Percentiles rank a stretch among this genome's conserved stretches.
phyloP scores from a whole-genome alignment of 1,140 invertebrate species.

The Fopius arisanus region DNA sequence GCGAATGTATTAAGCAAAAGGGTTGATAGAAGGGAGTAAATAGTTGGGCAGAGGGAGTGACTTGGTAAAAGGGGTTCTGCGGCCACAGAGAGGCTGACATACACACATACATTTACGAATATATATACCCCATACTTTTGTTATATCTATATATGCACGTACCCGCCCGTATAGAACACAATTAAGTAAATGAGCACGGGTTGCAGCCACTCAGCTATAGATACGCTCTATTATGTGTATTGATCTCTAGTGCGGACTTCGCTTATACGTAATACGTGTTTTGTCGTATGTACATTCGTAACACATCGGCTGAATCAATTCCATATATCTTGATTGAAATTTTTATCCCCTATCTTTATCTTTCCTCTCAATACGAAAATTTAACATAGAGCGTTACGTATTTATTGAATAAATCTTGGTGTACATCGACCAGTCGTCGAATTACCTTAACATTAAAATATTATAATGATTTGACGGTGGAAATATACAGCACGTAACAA shows the following conservation, averaged over 20 bases:
- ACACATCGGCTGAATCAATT: slow-evolving; percentile 13
- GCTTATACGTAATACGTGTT: slow-evolving; percentile 62
- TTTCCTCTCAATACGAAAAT: not conserved
- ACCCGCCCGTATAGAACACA: slow-evolving; percentile 60
- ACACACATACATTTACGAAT: slow-evolving; percentile 21
- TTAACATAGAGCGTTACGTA: not conserved
- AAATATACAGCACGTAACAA: slow-evolving; percentile 16
- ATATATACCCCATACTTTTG: slow-evolving; percentile 18
- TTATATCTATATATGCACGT: slow-evolving; percentile 23
- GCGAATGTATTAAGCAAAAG: not conserved
- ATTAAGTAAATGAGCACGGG: slow-evolving; percentile 66
- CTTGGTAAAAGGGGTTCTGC: slow-evolving; percentile 12
- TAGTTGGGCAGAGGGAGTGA: not conserved
- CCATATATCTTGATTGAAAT: not conserved
- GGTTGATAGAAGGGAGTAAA: not conserved
- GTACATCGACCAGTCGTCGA: not conserved
- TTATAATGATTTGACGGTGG: not conserved
- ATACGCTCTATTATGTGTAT: slow-evolving; percentile 65
- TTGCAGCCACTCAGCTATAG: slow-evolving; percentile 58
- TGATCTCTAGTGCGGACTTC: slow-evolving; percentile 61
- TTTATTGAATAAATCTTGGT: not conserved
- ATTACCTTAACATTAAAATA: slow-evolving; percentile 20
- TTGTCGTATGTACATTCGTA: slow-evolving; percentile 60
- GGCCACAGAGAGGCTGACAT: slow-evolving; percentile 32
- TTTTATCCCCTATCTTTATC: not conserved